These are phyloP conservation scores for Ptychodera flava DNA, from an alignment of 35 echinoderm and acorn worm species.

Conservation along the genomic window DNA sequence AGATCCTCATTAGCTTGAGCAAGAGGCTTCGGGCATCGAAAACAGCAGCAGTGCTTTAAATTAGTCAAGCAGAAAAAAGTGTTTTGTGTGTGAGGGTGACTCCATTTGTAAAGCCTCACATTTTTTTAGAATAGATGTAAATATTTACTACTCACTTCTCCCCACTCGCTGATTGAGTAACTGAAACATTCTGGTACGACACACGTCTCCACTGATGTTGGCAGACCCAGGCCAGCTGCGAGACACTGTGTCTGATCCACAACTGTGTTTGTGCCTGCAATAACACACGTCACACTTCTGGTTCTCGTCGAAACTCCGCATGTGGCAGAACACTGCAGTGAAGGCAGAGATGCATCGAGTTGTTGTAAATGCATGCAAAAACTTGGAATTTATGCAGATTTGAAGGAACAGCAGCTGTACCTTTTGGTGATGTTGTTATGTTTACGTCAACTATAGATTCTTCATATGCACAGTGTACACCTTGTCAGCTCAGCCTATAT, in stretches of 20 bases:
- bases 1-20: too few species aligned
- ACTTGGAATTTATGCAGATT: neutral
- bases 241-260: neutral
- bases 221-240: neutral
- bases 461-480: neutral
- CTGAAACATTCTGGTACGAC: neutral
- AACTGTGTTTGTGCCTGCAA: neutral
- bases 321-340: constrained; percentile 3
- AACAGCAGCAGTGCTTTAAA: too few species aligned
- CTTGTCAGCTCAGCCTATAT: too few species aligned
- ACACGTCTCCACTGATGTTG: neutral
- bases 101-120: too few species aligned
- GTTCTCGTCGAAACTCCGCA: neutral
- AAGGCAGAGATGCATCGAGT: neutral
- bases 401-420: neutral
- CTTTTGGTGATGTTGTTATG: neutral
- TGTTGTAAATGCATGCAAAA: neutral
- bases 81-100: too few species aligned
- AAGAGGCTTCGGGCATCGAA: too few species aligned
- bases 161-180: neutral
- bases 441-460: neutral
- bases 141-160: neutral
- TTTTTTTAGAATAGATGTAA: too few species aligned
- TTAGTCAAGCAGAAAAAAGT: too few species aligned
- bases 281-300: neutral